Percentiles rank a stretch among this genome's conserved stretches.
Evolutionary conservation across 2,797 vertebrate genomes (phyloP).

Genomic region (Megalops cyprinoides): DNA sequence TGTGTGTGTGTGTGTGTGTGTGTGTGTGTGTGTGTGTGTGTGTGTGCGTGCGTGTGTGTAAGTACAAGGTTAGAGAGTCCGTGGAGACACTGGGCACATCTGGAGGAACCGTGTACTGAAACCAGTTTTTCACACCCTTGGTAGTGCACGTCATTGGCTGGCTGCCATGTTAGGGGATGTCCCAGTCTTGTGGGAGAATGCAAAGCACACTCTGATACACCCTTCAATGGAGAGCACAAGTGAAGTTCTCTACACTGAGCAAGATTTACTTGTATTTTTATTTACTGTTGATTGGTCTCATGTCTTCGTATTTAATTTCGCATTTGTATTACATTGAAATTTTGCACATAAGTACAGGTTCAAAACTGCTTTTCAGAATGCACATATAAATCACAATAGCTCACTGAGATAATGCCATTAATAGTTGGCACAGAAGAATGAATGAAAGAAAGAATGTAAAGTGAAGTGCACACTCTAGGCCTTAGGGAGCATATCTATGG

Average conservation of each 20-base stretch:
- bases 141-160: neutral
- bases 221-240: neutral
- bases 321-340: neutral
- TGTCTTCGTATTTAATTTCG: neutral
- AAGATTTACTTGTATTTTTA: neutral
- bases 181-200: neutral
- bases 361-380: neutral
- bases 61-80: neutral
- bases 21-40: neutral
- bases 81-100: neutral
- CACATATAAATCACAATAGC: neutral
- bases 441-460: neutral
- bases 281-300: neutral
- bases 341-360: neutral
- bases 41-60: conserved; percentile 10
- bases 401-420: neutral
- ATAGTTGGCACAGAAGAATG: neutral
- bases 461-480: neutral
- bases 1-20: neutral
- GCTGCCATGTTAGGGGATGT: neutral
- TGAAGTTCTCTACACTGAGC: neutral
- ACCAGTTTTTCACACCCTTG: neutral
- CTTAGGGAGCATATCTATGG: neutral
- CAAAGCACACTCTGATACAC: neutral
- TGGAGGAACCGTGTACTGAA: neutral